phyloP scores from a whole-genome alignment of 2,888 invertebrate genomes.

The Liopterus haemorrhoidalis region DNA sequence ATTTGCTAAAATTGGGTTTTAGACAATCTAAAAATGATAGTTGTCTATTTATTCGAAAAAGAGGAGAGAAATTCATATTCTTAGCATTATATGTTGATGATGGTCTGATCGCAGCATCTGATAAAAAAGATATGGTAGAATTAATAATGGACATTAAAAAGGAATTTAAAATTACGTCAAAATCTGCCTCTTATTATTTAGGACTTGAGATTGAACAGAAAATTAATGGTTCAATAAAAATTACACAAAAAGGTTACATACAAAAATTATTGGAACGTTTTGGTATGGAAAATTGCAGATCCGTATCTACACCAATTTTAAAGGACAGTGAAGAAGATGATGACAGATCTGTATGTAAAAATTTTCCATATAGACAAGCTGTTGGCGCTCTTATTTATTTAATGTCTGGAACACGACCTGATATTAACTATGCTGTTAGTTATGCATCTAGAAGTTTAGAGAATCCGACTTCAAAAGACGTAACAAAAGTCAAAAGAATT shows the following conservation, averaged over 20 bases:
- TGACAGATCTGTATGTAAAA: no score
- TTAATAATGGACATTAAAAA: constrained; percentile 17
- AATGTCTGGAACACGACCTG: constrained; percentile 10
- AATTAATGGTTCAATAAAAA: neutral
- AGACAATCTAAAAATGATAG: no score
- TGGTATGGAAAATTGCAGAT: no score
- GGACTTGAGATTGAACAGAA: constrained; percentile 26
- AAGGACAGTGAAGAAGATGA: no score
- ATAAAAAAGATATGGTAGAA: constrained; percentile 9
- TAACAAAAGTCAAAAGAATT: constrained; percentile 20
- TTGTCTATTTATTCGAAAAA: no score
- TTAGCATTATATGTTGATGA: constrained; percentile 16
- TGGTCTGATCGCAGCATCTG: constrained; percentile 22
- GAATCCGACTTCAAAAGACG: neutral
- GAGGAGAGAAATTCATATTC: constrained; percentile 2
- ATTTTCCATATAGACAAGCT: no score
- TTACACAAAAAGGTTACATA: constrained; percentile 4
- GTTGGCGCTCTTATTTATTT: constrained; percentile 13
- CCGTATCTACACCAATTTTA: no score
- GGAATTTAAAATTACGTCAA: constrained; percentile 21
- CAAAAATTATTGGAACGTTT: constrained; percentile 11
- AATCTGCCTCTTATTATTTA: constrained; percentile 22
- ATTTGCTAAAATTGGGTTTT: neutral
- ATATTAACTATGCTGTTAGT: constrained; percentile 11
- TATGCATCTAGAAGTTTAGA: constrained; percentile 1